Base-by-base conservation (phyloP, 2,888 invertebrate genomes). In the Pycnomerus fuliginosus region DNA sequence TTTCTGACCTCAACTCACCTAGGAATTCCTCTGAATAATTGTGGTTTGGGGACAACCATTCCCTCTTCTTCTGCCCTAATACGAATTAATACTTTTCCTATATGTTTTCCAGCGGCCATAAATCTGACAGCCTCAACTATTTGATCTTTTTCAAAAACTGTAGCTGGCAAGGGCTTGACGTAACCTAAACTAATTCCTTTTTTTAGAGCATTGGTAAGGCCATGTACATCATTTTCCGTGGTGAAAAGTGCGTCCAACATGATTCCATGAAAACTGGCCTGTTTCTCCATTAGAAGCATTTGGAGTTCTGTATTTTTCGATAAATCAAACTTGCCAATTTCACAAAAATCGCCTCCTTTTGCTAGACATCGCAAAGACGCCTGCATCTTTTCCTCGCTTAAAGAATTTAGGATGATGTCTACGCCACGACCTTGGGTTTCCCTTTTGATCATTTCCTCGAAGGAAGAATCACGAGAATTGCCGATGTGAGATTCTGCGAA, bases 361-460 rank as follows among this genome's bases (percentile, higher is more conserved):
- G 76, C 80, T 5, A 85, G 67, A 53, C 84, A 85, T 2, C 82
- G 72, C 0, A 83, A 68, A 0, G 84, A 83, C 0, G 84, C 87
- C 61, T 81, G 78, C 1, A 96, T 76, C 70, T 96, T 96, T 29
- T 97, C 95, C 62, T 92, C 95, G 0, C 95, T 83, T 27, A 98
- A 73, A 0, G 94, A 95, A 70, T 98, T 98, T 3, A 93, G 73
- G 8, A 97, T 88, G 36, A 95, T 74, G 64, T 98, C 90, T 0
- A 98, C 96, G 22, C 96, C 95, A 55, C 78, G 77, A 8, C 96
- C 95, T 4, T 85, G 77, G 0, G 96, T 96, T 60, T 83, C 80
- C 29, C 76, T 76, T 56, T 85, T 77, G 37, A 98, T 79, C 80
- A 94, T 84, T 52, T 83, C 80, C 68, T 96, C 95, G 69, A 98